phyloP scores from a whole-genome alignment of 2,888 invertebrate genomes.

The Latheticus oryzae region DNA sequence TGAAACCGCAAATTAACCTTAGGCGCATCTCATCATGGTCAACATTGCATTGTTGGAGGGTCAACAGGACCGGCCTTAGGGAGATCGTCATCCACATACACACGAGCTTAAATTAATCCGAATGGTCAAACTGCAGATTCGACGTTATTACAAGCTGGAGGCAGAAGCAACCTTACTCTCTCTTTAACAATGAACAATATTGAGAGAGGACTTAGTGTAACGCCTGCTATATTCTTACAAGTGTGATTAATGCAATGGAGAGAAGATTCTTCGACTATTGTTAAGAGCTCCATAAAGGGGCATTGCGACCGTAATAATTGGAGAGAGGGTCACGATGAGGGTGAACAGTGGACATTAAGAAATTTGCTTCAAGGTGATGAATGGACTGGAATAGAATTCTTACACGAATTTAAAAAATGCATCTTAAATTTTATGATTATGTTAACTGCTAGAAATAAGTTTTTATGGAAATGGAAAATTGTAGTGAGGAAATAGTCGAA shows the following conservation, averaged over 20 bases:
- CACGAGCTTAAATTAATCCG: slow-evolving; percentile 20
- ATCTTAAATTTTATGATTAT: too few relatives aligned
- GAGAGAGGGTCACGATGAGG: slow-evolving; percentile 25
- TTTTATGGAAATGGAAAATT: too few relatives aligned
- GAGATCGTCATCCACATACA: slow-evolving; percentile 6
- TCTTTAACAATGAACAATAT: slow-evolving; percentile 35
- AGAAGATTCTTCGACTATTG: slow-evolving; percentile 28
- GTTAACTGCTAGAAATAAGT: too few relatives aligned
- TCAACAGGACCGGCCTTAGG: slow-evolving; percentile 18
- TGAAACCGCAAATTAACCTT: slow-evolving; percentile 50
- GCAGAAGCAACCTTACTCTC: slow-evolving; percentile 1
- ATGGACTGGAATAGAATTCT: neutral
- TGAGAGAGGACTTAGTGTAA: slow-evolving; percentile 21
- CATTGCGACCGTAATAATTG: slow-evolving; percentile 11
- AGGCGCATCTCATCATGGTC: slow-evolving; percentile 47
- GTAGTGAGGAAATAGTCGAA: too few relatives aligned
- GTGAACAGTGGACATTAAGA: neutral
- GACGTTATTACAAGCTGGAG: slow-evolving; percentile 19
- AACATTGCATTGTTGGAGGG: slow-evolving; percentile 37
- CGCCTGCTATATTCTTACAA: slow-evolving; percentile 33
- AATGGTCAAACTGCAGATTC: slow-evolving; percentile 21
- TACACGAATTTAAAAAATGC: too few relatives aligned
- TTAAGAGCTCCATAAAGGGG: slow-evolving; percentile 26
- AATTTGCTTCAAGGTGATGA: neutral
- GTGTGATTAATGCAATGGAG: slow-evolving; percentile 30